Percentiles rank a stretch among this genome's conserved stretches.
These are phyloP conservation scores for Macrochelys suwanniensis DNA, from an alignment of 2,797 vertebrate species.

Conservation along the genomic window DNA sequence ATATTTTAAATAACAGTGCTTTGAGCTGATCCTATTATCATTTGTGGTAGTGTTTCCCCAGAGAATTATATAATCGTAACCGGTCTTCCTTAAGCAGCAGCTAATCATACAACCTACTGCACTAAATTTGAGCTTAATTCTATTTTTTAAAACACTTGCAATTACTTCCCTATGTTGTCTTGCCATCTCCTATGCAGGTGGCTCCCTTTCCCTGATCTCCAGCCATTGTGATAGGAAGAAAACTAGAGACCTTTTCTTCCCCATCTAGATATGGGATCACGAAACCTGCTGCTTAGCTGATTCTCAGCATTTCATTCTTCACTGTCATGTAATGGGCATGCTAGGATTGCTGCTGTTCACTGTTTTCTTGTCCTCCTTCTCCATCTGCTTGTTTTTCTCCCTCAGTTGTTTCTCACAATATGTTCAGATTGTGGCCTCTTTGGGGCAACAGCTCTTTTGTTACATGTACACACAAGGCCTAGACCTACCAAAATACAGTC, in stretches of 20 bases:
- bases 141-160: not conserved
- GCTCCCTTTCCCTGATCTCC: not conserved
- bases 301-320: not conserved
- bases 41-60: constrained; percentile 47
- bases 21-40: constrained; percentile 48
- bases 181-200: not conserved
- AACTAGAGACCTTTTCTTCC: not conserved
- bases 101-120: constrained; percentile 48
- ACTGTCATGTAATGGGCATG: not conserved
- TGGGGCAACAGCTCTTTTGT: not conserved
- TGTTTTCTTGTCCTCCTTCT: not conserved
- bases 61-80: constrained; percentile 59
- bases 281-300: not conserved
- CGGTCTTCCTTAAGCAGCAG: constrained; percentile 22
- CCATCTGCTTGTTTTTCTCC: not conserved
- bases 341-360: not conserved
- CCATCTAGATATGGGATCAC: not conserved
- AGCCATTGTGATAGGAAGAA: not conserved
- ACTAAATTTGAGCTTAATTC: not conserved
- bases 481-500: not conserved
- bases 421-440: fast-evolving
- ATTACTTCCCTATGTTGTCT: constrained; percentile 55
- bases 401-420: not conserved
- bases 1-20: not conserved
- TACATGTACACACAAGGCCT: not conserved